phyloP scores from a whole-genome alignment of 2,113 vertebrate genomes.

The Xiphophorus hellerii region DNA sequence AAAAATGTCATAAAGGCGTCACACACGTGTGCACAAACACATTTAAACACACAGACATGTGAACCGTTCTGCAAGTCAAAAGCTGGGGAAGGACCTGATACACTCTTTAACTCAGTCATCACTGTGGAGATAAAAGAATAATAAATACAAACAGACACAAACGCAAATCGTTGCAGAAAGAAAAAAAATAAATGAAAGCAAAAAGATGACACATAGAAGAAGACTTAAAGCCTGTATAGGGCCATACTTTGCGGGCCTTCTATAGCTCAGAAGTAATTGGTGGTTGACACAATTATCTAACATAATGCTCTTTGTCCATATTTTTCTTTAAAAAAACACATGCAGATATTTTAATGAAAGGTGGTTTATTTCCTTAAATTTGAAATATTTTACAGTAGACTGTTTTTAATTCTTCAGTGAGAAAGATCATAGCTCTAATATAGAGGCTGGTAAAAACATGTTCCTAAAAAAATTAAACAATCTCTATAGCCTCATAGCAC shows the following conservation, averaged over 20 bases:
- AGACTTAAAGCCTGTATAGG: neutral
- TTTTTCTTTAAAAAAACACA: neutral
- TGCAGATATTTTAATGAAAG: no score
- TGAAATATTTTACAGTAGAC: no score
- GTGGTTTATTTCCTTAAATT: no score
- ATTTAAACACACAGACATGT: neutral
- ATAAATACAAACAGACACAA: neutral
- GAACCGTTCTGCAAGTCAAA: neutral
- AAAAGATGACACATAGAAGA: neutral
- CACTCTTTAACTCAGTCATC: neutral
- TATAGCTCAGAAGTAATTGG: neutral
- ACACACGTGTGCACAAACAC: neutral
- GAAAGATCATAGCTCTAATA: neutral
- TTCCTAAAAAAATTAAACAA: neutral
- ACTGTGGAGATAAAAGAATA: neutral
- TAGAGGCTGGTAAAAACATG: neutral
- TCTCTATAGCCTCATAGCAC: neutral
- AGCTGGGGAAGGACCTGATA: neutral
- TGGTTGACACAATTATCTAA: neutral
- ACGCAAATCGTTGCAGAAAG: neutral
- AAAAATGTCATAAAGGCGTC: conserved; percentile 10
- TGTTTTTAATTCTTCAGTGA: neutral
- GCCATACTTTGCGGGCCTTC: neutral
- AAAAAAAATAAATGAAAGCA: neutral
- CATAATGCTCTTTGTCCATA: neutral